Percentiles rank a stretch among this genome's conserved stretches.
These are phyloP conservation scores for Conistra vaccinii DNA, from an alignment of 2,888 invertebrate genomes.

Conservation along the genomic window DNA sequence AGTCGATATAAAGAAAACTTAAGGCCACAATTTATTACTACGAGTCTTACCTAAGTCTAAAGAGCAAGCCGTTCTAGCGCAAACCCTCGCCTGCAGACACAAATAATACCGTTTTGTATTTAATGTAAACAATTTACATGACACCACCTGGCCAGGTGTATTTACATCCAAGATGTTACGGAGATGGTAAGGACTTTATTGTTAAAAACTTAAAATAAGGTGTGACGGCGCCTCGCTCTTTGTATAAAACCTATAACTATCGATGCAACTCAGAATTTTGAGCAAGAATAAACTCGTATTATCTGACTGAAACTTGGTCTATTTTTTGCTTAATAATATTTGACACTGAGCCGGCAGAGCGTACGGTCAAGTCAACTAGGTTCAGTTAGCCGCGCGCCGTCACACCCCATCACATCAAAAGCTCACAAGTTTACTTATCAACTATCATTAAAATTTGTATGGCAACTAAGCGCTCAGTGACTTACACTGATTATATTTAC, in stretches of 20 bases:
- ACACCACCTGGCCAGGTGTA: conserved; percentile 74
- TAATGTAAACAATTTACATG: conserved; percentile 74
- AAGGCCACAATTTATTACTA: conserved; percentile 89
- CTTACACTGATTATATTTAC: conserved; percentile 87
- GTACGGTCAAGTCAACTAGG: conserved; percentile 2
- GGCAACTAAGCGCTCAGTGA: conserved; percentile 89
- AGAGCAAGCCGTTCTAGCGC: conserved; percentile 79
- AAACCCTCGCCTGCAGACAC: conserved; percentile 66
- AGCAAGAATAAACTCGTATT: neutral
- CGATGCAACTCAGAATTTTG: conserved; percentile 24
- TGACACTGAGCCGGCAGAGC: conserved; percentile 38
- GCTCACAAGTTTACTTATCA: conserved; percentile 81
- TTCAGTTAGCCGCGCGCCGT: conserved; percentile 52
- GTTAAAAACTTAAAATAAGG: conserved; percentile 61
- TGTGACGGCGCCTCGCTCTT: conserved; percentile 60
- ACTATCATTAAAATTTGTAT: conserved; percentile 88
- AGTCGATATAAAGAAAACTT: conserved; percentile 80
- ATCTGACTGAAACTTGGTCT: conserved; percentile 6
- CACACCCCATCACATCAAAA: conserved; percentile 70
- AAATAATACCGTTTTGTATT: conserved; percentile 67
- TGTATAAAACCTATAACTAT: conserved; percentile 21
- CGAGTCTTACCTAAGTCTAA: conserved; percentile 76
- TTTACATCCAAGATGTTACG: conserved; percentile 77
- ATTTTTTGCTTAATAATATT: conserved; percentile 30
- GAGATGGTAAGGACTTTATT: conserved; percentile 56